phyloP scores from a whole-genome alignment of 2,888 invertebrate genomes.

The Tetragonula carbonaria region DNA sequence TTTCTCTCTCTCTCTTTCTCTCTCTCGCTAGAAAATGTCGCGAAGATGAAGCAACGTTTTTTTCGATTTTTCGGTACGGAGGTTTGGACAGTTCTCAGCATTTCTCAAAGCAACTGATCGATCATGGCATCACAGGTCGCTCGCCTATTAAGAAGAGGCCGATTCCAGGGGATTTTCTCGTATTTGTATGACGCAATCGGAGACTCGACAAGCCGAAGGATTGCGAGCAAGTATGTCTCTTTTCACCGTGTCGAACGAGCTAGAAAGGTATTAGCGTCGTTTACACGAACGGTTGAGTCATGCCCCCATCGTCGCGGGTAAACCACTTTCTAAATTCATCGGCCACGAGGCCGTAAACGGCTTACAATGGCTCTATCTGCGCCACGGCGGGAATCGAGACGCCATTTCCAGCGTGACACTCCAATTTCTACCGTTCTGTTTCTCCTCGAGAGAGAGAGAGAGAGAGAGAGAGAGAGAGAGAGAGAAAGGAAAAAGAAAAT shows the following conservation, averaged over 20 bases:
- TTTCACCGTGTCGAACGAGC: constrained; percentile 30
- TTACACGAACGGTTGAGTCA: constrained; percentile 76
- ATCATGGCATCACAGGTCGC: background rate
- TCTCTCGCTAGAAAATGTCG: too few species aligned
- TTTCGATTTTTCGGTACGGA: background rate
- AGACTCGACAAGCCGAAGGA: constrained; percentile 18
- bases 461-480: too few species aligned
- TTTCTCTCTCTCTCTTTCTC: too few species aligned
- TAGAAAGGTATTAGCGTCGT: constrained; percentile 66
- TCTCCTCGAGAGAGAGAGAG: background rate
- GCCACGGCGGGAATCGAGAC: constrained; percentile 41
- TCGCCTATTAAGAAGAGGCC: too few species aligned
- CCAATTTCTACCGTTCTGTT: constrained; percentile 22
- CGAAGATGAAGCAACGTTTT: too few species aligned
- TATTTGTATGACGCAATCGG: constrained; percentile 30
- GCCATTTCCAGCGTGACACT: constrained; percentile 33
- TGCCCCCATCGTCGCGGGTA: constrained; percentile 74
- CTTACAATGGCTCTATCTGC: constrained; percentile 75
- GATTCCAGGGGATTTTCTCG: constrained; percentile 13
- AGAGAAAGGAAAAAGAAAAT: background rate
- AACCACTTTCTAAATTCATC: constrained; percentile 80
- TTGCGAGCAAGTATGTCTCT: constrained; percentile 35
- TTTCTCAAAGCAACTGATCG: background rate
- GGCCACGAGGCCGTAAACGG: constrained; percentile 74
- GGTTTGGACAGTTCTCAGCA: background rate